phyloP scores from a whole-genome alignment of 92 coral and sea anemone species.

The Parazoanthus atlanticus region DNA sequence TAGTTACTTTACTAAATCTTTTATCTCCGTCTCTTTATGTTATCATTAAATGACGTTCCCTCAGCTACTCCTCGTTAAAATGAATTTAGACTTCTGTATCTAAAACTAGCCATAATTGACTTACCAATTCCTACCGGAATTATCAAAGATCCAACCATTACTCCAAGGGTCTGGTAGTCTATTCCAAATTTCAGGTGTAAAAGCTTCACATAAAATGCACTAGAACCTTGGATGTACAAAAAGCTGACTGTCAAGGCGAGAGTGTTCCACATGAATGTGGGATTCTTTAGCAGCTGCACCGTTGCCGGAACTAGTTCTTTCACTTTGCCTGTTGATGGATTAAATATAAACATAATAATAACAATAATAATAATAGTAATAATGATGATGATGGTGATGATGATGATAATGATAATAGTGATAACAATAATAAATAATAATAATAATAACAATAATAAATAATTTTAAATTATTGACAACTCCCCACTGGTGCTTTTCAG shows the following conservation, averaged over 20 bases:
- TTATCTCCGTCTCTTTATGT: not conserved
- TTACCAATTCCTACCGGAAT: constrained; percentile 22
- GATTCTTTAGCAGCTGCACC: constrained; percentile 37
- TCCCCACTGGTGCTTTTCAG: too few species aligned
- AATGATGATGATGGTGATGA: too few species aligned
- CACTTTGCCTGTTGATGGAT: constrained; percentile 22
- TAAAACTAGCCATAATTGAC: not conserved
- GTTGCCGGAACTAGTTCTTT: constrained; percentile 39
- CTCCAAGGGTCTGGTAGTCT: constrained; percentile 19
- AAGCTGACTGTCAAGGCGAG: constrained; percentile 43
- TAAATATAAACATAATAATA: too few species aligned
- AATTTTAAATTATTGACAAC: too few species aligned
- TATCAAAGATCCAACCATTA: not conserved
- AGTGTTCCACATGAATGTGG: constrained; percentile 50
- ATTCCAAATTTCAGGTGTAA: constrained; percentile 43
- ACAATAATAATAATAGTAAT: too few species aligned
- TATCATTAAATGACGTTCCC: too few species aligned
- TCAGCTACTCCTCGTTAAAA: not conserved
- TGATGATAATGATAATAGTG: too few species aligned
- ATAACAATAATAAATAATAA: too few species aligned
- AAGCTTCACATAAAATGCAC: constrained; percentile 35
- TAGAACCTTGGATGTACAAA: constrained; percentile 17
- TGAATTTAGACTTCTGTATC: not conserved
- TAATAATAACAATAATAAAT: too few species aligned
- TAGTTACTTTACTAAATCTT: not conserved